Conservation (phyloP, 2,113 vertebrate species). For the Australoheros scitulus region DNA sequence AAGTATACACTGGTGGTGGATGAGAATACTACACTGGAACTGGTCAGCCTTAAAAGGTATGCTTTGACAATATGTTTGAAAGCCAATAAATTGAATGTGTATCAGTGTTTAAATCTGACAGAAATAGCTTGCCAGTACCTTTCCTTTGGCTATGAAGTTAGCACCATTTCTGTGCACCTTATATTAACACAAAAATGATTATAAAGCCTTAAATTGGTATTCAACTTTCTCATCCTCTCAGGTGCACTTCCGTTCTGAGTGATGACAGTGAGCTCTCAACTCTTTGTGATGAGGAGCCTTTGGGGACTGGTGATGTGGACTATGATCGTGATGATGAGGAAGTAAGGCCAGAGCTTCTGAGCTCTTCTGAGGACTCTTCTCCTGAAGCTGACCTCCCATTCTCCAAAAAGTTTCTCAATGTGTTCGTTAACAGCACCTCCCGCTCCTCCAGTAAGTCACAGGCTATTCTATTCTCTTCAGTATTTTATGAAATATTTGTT, state of each 20-base stretch:
- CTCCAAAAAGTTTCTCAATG: slow-evolving; percentile 98
- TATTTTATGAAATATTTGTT: neutral
- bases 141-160: neutral
- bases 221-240: slow-evolving; percentile 18
- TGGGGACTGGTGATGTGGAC: slow-evolving; percentile 72
- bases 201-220: neutral
- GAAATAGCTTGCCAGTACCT: neutral
- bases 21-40: slow-evolving; percentile 94
- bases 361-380: slow-evolving; percentile 88
- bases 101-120: neutral
- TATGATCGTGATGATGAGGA: slow-evolving; percentile 56
- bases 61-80: neutral
- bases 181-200: neutral
- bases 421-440: slow-evolving; percentile 97
- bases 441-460: slow-evolving; percentile 93
- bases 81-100: neutral
- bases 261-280: slow-evolving; percentile 88
- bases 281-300: slow-evolving; percentile 83
- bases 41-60: slow-evolving; percentile 91
- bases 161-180: neutral
- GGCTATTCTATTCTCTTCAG: neutral
- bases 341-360: slow-evolving; percentile 73
- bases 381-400: slow-evolving; percentile 95
- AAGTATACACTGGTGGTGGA: slow-evolving; percentile 99
- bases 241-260: slow-evolving; percentile 91